These are phyloP conservation scores for Microctenopoma steveboyesi DNA, from an alignment of 2,797 vertebrate species.

Conservation along the genomic window DNA sequence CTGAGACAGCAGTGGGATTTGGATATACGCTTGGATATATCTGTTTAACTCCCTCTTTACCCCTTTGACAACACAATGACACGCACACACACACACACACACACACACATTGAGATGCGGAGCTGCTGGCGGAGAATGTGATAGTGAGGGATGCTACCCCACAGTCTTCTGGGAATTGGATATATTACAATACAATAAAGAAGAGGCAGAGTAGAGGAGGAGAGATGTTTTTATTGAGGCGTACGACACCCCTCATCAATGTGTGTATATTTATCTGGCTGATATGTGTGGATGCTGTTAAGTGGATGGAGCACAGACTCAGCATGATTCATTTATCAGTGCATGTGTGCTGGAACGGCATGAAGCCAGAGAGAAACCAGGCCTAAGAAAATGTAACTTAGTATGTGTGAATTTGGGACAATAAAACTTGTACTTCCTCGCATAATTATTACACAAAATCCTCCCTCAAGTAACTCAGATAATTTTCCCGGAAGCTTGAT, in stretches of 20 bases:
- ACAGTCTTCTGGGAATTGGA: constrained; percentile 67
- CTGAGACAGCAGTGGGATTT: too few species aligned
- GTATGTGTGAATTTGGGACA: background rate
- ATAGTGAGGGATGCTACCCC: constrained; percentile 43
- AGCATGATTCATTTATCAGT: constrained; percentile 28
- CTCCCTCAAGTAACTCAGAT: background rate
- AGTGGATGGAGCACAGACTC: constrained; percentile 33
- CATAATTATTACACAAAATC: background rate
- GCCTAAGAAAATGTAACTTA: background rate
- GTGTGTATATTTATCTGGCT: constrained; percentile 33
- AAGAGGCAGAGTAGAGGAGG: constrained; percentile 54
- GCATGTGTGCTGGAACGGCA: constrained; percentile 12
- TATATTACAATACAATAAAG: constrained; percentile 75
- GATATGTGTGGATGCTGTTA: constrained; percentile 45
- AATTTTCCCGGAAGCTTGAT: constrained; percentile 25
- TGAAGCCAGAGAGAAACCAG: background rate
- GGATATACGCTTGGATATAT: constrained; percentile 96
- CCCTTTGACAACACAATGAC: constrained; percentile 87
- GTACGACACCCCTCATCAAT: constrained; percentile 47
- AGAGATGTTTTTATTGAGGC: constrained; percentile 63
- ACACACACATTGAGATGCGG: constrained; percentile 23
- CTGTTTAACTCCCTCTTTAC: constrained; percentile 99
- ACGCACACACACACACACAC: constrained; percentile 43
- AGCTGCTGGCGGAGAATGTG: constrained; percentile 47
- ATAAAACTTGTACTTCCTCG: background rate